Evolutionary conservation across 2,888 invertebrate species (phyloP).

Genomic region (Fragum fragum): DNA sequence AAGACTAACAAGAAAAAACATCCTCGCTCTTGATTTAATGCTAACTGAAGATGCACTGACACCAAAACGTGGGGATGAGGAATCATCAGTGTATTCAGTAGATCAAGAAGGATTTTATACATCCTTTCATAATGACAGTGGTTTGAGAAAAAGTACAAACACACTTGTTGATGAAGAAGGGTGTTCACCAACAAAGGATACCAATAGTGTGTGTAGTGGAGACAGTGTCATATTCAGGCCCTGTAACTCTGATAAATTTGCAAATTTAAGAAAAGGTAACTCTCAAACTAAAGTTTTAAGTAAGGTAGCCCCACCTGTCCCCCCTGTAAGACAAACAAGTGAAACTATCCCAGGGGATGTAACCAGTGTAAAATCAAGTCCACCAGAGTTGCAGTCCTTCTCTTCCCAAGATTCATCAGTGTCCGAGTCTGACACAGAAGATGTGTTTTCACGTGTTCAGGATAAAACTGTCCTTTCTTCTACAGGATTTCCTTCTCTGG

Average conservation of each 20-base stretch:
- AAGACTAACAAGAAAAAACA: slow-evolving; percentile 78
- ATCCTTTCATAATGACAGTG: slow-evolving; percentile 98
- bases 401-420: slow-evolving; percentile 65
- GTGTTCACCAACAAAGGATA: slow-evolving; percentile 73
- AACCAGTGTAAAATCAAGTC: slow-evolving; percentile 27
- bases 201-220: slow-evolving; percentile 74
- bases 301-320: slow-evolving; percentile 71
- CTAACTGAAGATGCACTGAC: slow-evolving; percentile 66
- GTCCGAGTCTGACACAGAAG: slow-evolving; percentile 79
- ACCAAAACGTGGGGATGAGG: slow-evolving; percentile 76
- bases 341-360: slow-evolving; percentile 32
- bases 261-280: slow-evolving; percentile 65
- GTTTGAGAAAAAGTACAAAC: slow-evolving; percentile 88
- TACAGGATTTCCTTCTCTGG: slow-evolving; percentile 80
- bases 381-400: slow-evolving; percentile 59
- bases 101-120: slow-evolving; percentile 99
- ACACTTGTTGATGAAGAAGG: slow-evolving; percentile 74
- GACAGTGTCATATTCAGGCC: slow-evolving; percentile 79
- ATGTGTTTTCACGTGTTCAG: slow-evolving; percentile 79
- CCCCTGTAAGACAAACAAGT: slow-evolving; percentile 67
- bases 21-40: slow-evolving; percentile 79
- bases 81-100: slow-evolving; percentile 95
- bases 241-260: slow-evolving; percentile 63
- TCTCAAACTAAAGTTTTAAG: slow-evolving; percentile 65
- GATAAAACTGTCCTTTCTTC: slow-evolving; percentile 80